Conservation (phyloP, 2,888 invertebrate genomes). For the Neoascia interrupta region DNA sequence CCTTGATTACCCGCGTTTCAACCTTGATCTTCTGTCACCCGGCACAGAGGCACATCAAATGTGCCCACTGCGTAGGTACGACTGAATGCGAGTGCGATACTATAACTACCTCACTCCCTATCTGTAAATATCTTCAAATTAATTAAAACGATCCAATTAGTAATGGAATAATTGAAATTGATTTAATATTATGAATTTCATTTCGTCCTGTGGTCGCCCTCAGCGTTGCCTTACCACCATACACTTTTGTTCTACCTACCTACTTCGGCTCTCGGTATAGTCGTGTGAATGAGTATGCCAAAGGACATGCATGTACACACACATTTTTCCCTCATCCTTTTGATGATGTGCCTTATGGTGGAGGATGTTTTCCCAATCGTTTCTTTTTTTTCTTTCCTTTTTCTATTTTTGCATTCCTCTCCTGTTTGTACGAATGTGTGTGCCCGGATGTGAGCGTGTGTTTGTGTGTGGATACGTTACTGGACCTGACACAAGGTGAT, state of each 20-base stretch:
- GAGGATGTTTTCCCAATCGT: constrained; percentile 56
- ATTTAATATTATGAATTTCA: constrained; percentile 70
- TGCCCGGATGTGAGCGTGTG: background rate
- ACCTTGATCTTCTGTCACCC: constrained; percentile 61
- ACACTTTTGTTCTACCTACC: background rate
- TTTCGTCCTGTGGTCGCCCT: constrained; percentile 65
- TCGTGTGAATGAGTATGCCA: constrained; percentile 51
- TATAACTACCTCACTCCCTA: background rate
- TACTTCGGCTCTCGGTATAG: background rate
- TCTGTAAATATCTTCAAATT: constrained; percentile 70
- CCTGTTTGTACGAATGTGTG: background rate
- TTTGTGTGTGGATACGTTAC: constrained; percentile 20
- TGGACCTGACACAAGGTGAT: constrained; percentile 70
- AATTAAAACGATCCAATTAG: constrained; percentile 71
- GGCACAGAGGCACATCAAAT: constrained; percentile 6
- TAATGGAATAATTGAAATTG: constrained; percentile 70
- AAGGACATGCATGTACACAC: constrained; percentile 47
- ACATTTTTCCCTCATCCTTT: constrained; percentile 37
- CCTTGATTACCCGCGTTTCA: constrained; percentile 50
- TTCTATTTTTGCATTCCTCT: constrained; percentile 50
- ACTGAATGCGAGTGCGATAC: background rate
- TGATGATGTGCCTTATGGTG: constrained; percentile 41
- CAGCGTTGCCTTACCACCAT: constrained; percentile 28
- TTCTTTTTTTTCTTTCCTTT: constrained; percentile 20
- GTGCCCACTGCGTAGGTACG: background rate